Conservation (phyloP, 2,113 vertebrate species). For the Alosa alosa region DNA sequence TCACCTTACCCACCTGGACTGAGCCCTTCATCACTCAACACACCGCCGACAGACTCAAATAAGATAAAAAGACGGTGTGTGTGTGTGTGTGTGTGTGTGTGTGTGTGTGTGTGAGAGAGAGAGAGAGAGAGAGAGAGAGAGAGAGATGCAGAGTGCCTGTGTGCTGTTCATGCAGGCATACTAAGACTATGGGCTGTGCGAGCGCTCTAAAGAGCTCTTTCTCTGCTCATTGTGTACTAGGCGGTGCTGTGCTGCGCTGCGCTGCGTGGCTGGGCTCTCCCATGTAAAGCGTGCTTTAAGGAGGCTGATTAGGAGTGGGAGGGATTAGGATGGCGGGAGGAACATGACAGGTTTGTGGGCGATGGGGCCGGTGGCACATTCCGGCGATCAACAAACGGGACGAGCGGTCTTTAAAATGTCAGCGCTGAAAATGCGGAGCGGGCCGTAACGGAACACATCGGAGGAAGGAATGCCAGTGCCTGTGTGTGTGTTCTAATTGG, state of each 20-base stretch:
- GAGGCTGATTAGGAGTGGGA: not conserved
- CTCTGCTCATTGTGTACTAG: not conserved
- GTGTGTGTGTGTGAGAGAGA: not conserved
- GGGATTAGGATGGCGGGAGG: not conserved
- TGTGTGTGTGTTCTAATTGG: not conserved
- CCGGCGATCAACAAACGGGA: not conserved
- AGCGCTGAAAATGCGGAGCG: not conserved
- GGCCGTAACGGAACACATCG: not conserved
- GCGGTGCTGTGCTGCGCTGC: no score
- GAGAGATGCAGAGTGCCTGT: not conserved
- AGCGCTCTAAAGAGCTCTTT: not conserved
- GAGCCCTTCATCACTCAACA: not conserved
- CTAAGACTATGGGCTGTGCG: not conserved
- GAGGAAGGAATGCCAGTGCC: not conserved
- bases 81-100: not conserved
- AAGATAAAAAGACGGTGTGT: not conserved
- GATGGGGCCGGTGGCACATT: not conserved
- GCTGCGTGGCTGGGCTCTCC: not conserved
- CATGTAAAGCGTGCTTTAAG: not conserved
- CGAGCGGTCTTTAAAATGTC: not conserved
- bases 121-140: no score
- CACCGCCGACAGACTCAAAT: not conserved
- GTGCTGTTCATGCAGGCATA: not conserved
- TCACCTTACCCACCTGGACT: not conserved
- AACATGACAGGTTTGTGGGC: conserved; percentile 9